Conservation (phyloP, 2,797 vertebrate genomes). For the Lagorchestes hirsutus region DNA sequence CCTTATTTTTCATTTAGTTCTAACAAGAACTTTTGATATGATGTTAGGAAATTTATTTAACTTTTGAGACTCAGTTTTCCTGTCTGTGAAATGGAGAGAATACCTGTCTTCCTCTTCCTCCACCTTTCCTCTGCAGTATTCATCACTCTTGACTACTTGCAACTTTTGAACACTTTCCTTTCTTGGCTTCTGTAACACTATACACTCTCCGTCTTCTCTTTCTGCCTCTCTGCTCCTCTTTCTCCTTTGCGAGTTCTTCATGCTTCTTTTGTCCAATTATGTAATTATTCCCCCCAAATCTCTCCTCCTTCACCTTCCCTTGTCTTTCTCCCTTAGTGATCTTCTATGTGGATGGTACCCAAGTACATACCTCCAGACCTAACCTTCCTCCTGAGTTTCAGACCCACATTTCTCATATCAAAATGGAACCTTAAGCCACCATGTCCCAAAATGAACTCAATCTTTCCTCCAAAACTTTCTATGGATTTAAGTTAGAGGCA, state of each 20-base stretch:
- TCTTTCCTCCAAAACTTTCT: neutral
- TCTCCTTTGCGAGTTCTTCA: neutral
- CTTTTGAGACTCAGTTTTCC: neutral
- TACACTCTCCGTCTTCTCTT: neutral
- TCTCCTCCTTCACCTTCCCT: neutral
- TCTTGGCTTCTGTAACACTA: neutral
- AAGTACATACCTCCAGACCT: neutral
- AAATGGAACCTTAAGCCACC: neutral
- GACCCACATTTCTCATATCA: neutral
- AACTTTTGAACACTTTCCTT: neutral
- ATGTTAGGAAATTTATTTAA: neutral
- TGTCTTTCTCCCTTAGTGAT: neutral
- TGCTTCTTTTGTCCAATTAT: neutral
- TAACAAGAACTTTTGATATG: neutral
- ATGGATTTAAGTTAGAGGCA: neutral
- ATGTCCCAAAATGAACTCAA: neutral
- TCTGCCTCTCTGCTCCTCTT: neutral
- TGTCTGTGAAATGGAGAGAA: neutral
- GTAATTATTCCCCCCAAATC: neutral
- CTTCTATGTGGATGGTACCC: neutral
- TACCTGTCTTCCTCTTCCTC: neutral
- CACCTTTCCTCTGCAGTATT: neutral
- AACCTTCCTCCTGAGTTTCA: neutral
- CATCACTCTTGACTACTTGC: neutral
- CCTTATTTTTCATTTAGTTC: neutral